A percentile compares a stretch with the other conserved stretches of the same genome.
phyloP scores from a whole-genome alignment of 2,113 vertebrate species.

The Psettodes erumei region DNA sequence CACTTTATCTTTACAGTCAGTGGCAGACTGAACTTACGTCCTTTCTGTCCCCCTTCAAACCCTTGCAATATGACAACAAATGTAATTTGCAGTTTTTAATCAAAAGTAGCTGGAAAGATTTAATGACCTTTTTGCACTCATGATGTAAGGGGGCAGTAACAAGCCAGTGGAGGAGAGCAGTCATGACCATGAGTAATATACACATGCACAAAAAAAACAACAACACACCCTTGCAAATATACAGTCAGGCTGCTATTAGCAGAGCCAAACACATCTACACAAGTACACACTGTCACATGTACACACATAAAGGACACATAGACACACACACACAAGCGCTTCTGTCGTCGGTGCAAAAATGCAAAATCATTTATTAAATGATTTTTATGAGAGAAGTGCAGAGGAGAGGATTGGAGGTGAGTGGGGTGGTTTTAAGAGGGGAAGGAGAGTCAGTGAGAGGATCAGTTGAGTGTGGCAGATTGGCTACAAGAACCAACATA shows the following conservation, averaged over 20 bases:
- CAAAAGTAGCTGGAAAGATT: constrained; percentile 40
- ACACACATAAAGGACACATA: constrained; percentile 16
- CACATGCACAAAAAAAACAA: constrained; percentile 24
- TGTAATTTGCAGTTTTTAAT: constrained; percentile 36
- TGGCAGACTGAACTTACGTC: constrained; percentile 3
- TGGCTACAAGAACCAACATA: constrained; percentile 39
- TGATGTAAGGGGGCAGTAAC: constrained; percentile 70
- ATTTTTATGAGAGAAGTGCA: constrained; percentile 12
- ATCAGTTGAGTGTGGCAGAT: constrained; percentile 40
- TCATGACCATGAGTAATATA: constrained; percentile 51
- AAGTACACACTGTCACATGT: constrained; percentile 37
- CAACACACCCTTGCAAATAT: constrained; percentile 32
- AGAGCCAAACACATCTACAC: constrained; percentile 39
- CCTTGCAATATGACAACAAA: constrained; percentile 2
- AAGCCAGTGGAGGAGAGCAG: constrained; percentile 35
- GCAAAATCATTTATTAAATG: constrained; percentile 29
- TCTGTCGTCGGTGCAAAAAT: constrained; percentile 18
- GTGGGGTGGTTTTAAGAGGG: constrained; percentile 18
- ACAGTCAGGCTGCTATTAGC: constrained; percentile 16
- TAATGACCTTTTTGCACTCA: constrained; percentile 50
- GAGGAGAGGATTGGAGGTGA: constrained; percentile 8
- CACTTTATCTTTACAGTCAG: constrained; percentile 41
- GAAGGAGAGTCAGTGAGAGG: constrained; percentile 26
- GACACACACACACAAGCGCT: constrained; percentile 15
- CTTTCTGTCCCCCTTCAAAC: constrained; percentile 3